phyloP scores from a whole-genome alignment of 2,113 vertebrate genomes.

The Brienomyrus longianalis region DNA sequence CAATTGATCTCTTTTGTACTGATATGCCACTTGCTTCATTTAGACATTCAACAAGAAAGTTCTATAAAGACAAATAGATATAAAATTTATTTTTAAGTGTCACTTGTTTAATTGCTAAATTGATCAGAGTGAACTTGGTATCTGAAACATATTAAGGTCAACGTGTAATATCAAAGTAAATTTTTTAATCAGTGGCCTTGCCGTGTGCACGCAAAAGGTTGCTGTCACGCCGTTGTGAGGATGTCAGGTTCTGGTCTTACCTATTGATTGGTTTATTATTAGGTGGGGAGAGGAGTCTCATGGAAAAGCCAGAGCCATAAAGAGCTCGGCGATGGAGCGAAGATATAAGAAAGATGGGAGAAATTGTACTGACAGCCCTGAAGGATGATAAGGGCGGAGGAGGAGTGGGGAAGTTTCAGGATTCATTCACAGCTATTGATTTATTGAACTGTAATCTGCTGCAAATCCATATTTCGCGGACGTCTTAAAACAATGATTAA shows the following conservation, averaged over 20 bases:
- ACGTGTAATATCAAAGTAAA: constrained; percentile 29
- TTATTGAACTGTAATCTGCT: not conserved
- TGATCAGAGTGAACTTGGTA: constrained; percentile 28
- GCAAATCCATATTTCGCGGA: not conserved
- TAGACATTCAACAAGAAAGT: not conserved
- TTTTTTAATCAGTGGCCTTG: constrained; percentile 34
- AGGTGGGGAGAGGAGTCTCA: constrained; percentile 36
- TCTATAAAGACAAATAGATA: not conserved
- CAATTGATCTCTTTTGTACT: not conserved
- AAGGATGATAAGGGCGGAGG: not conserved
- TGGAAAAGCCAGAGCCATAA: constrained; percentile 14
- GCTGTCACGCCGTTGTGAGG: constrained; percentile 22
- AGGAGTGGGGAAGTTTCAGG: too few species aligned
- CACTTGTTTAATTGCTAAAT: constrained; percentile 15
- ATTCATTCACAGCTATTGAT: not conserved
- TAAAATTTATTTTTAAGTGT: not conserved
- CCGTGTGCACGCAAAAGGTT: constrained; percentile 31
- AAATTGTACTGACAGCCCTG: constrained; percentile 21
- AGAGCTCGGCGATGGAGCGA: constrained; percentile 24
- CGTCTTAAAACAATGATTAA: not conserved
- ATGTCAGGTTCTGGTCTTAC: constrained; percentile 31
- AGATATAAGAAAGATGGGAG: constrained; percentile 18
- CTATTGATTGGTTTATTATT: constrained; percentile 47
- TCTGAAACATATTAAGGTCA: constrained; percentile 30
- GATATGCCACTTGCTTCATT: not conserved